Percentiles rank a stretch among this genome's conserved stretches.
These are phyloP conservation scores for Dendroctonus valens DNA, from an alignment of 1,140 invertebrate genomes.

Conservation along the genomic window DNA sequence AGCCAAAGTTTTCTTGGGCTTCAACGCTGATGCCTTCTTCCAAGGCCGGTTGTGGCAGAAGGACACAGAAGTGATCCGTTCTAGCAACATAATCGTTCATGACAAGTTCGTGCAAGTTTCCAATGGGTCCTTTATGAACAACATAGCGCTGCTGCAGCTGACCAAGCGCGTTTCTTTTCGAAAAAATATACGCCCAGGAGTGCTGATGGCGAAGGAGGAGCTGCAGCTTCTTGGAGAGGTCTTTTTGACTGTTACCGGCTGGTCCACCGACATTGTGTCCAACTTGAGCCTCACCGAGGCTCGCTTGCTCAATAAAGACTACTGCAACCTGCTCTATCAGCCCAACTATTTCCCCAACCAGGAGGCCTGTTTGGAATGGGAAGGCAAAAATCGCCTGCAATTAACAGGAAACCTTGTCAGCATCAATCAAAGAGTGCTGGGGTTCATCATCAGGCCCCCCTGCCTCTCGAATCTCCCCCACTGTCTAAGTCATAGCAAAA, in stretches of 20 bases:
- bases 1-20: neutral
- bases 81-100: neutral
- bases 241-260: neutral
- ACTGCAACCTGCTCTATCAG: neutral
- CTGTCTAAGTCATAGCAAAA: neutral
- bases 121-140: neutral
- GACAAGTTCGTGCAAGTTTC: neutral
- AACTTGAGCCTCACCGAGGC: neutral
- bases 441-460: neutral
- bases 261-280: neutral
- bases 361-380: neutral
- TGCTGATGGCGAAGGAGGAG: neutral
- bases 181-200: neutral
- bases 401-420: conserved; percentile 1
- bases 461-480: neutral
- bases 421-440: neutral
- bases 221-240: neutral
- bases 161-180: neutral
- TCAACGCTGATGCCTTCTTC: neutral
- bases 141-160: neutral
- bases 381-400: neutral
- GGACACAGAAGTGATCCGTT: neutral
- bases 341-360: neutral
- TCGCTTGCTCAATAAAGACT: neutral
- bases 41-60: neutral